Conservation (phyloP, 2,888 invertebrate species). For the Barypeithes pellucidus region DNA sequence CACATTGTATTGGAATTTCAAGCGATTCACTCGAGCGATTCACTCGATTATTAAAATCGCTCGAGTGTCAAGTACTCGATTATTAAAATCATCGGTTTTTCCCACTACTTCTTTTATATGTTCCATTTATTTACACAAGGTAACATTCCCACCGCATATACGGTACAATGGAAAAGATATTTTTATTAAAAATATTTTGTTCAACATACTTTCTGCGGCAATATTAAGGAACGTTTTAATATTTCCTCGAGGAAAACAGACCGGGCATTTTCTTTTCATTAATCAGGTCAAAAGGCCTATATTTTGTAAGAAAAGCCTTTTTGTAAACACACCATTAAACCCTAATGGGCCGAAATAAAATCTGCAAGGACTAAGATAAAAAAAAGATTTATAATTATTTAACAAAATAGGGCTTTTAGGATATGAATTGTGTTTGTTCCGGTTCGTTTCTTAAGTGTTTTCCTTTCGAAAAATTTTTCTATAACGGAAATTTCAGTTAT, state of each 20-base stretch:
- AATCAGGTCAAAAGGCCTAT: constrained; percentile 35
- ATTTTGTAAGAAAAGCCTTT: constrained; percentile 60
- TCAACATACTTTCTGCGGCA: background rate
- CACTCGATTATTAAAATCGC: too few species aligned
- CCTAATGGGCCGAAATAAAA: constrained; percentile 57
- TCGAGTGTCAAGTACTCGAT: too few species aligned
- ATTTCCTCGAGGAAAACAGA: constrained; percentile 1
- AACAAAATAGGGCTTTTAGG: background rate
- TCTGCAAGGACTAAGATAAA: constrained; percentile 35
- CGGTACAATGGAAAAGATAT: background rate
- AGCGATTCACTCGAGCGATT: too few species aligned
- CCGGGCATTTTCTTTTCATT: constrained; percentile 7
- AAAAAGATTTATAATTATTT: constrained; percentile 40
- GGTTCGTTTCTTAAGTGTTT: too few species aligned
- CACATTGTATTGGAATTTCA: too few species aligned
- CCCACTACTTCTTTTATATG: too few species aligned
- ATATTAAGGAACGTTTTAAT: background rate
- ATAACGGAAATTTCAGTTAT: too few species aligned
- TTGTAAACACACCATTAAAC: constrained; percentile 61
- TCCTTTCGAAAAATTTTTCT: too few species aligned
- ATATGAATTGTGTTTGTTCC: too few species aligned
- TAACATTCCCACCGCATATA: too few species aligned
- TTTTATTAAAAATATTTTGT: constrained; percentile 3
- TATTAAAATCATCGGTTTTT: too few species aligned
- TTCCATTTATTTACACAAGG: too few species aligned